phyloP scores from a whole-genome alignment of 1,140 invertebrate species.

The Calosoma granatense region DNA sequence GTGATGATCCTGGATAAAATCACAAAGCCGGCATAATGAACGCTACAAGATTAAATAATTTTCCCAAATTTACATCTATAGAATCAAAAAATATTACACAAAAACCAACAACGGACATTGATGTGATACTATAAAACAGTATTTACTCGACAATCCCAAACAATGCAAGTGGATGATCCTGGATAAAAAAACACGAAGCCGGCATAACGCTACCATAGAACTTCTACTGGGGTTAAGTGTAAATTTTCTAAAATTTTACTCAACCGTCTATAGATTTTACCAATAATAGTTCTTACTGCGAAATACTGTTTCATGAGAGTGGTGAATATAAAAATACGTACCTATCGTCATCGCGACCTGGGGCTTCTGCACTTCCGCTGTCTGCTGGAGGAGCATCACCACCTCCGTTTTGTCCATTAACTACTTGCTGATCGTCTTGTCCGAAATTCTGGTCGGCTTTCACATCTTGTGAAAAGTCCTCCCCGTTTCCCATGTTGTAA shows the following conservation, averaged over 20 bases:
- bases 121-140: not conserved
- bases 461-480: slow-evolving; percentile 61
- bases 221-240: not conserved
- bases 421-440: slow-evolving; percentile 39
- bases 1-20: slow-evolving; percentile 2
- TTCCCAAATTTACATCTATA: not conserved
- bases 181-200: slow-evolving; percentile 19
- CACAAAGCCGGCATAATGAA: not conserved
- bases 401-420: slow-evolving; percentile 46
- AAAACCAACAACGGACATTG: not conserved
- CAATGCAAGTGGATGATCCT: slow-evolving; percentile 20
- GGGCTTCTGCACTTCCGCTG: slow-evolving; percentile 50
- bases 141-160: slow-evolving; percentile 4
- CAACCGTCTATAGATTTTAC: not conserved
- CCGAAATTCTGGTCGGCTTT: slow-evolving; percentile 32
- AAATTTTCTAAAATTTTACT: slow-evolving; percentile 1
- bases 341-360: slow-evolving; percentile 64
- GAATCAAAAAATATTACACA: not conserved
- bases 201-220: slow-evolving; percentile 9
- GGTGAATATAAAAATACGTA: slow-evolving; percentile 32
- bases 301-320: too few relatives aligned
- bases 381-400: slow-evolving; percentile 48
- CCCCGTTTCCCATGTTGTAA: slow-evolving; percentile 40
- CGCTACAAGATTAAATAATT: slow-evolving; percentile 1
- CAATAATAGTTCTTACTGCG: too few relatives aligned